Evolutionary conservation across 2,113 vertebrate species (phyloP), one percentile per base, ranked within the genome.

Genomic region (Halichoeres trimaculatus): DNA sequence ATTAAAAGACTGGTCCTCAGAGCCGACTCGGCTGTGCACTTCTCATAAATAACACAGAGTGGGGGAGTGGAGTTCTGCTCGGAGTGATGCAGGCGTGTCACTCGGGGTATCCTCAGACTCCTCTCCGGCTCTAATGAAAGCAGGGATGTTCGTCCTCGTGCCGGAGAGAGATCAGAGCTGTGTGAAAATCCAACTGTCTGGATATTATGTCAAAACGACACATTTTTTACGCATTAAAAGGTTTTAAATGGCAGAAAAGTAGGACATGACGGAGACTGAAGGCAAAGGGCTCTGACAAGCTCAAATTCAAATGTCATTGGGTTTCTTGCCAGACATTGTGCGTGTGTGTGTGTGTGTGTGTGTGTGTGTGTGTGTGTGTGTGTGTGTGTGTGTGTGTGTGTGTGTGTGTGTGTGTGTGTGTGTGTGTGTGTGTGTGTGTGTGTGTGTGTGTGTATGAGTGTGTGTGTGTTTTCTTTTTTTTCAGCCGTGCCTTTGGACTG

Each of bases 11-110:
- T 51, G 68, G 64, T 85, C 81, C 71, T 83, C 63, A 52, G 55
- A 70, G 53, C 57, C 36, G 76, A 81, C 83, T 82, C 35, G 70
- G 75, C 78, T 68, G 73, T 66, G 81, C 85, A 88, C 78, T 85
- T 73, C 83, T 88, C 74, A 90, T 83, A 83, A 92, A 90, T 90
- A 85, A 88, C 88, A 90, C 47, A 85, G 77, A 72, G 70, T 72
- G 62, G 74, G 62, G 67, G 70, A 84, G 79, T 76, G 1, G 55
- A 85, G 81, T 62, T 88, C 80, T 74, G 83, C 63, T 70, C 50
- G 23, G 65, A 71, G 55, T 34, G 52, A 40, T 55, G 55, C 47
- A 48, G 80, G 78, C 55, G 10, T 85, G 78, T 81, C 79, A 75
- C 77, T 71, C 23, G 1, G 76, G 79, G 56, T 68, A 40, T 79